Evolutionary conservation across 92 coral and sea anemone genomes (phyloP).

Genomic region (Anthopleura xanthogrammica): DNA sequence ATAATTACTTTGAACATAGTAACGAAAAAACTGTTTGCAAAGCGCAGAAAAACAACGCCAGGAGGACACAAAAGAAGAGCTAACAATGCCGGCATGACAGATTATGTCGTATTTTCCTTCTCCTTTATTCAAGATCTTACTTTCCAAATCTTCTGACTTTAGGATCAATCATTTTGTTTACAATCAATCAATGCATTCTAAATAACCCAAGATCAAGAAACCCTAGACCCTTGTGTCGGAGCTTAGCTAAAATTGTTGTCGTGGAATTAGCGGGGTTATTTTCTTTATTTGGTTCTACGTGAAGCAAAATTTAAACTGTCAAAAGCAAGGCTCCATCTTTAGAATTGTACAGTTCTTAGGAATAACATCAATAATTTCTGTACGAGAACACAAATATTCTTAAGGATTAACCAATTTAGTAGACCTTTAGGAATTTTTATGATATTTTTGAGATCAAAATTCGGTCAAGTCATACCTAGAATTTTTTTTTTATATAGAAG

Average conservation of each 20-base stretch:
- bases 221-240: background rate
- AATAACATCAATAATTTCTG: background rate
- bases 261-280: background rate
- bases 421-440: background rate
- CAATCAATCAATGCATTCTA: slow-evolving; percentile 22
- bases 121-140: background rate
- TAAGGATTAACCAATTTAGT: background rate
- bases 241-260: background rate
- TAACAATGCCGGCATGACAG: slow-evolving; percentile 6
- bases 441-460: background rate
- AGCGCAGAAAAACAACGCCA: background rate
- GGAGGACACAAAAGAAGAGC: background rate
- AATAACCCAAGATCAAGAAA: slow-evolving; percentile 16
- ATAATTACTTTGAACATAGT: background rate
- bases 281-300: background rate
- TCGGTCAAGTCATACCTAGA: background rate
- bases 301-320: background rate
- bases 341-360: background rate
- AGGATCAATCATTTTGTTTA: slow-evolving; percentile 7
- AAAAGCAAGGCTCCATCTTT: background rate
- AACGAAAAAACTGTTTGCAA: background rate
- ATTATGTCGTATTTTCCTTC: background rate
- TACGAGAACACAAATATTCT: background rate
- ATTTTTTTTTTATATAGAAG: background rate
- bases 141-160: background rate